phyloP scores from a whole-genome alignment of 2,888 invertebrate species.

The Scaptodrosophila latifasciaeformis region DNA sequence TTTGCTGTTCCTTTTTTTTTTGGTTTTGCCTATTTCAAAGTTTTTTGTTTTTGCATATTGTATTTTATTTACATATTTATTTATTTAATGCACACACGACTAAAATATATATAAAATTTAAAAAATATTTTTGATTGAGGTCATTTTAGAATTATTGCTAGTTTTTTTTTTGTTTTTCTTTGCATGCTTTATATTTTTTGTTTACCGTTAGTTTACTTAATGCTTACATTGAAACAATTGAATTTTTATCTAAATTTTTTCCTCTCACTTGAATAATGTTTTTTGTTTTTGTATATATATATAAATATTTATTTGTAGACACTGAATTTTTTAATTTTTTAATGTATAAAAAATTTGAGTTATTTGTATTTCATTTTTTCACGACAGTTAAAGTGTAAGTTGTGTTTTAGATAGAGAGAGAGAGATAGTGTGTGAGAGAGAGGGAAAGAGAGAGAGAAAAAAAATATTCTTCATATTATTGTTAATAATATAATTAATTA shows the following conservation, averaged over 20 bases:
- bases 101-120: slow-evolving; percentile 66
- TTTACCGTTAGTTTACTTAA: slow-evolving; percentile 11
- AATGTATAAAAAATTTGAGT: slow-evolving; percentile 50
- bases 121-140: slow-evolving; percentile 74
- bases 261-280: no score
- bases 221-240: slow-evolving; percentile 43
- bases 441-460: slow-evolving; percentile 48
- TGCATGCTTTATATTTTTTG: slow-evolving; percentile 11
- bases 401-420: no score
- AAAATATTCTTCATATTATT: no score
- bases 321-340: slow-evolving; percentile 51
- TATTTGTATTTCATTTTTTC: slow-evolving; percentile 9
- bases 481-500: slow-evolving; percentile 32
- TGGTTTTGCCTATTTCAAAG: slow-evolving; percentile 30
- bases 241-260: slow-evolving; percentile 52
- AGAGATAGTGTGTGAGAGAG: slow-evolving; percentile 51
- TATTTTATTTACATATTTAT: slow-evolving; percentile 37
- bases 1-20: slow-evolving; percentile 29
- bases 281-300: slow-evolving; percentile 19
- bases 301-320: slow-evolving; percentile 62
- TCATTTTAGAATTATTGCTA: slow-evolving; percentile 75
- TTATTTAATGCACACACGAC: slow-evolving; percentile 41
- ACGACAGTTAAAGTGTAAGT: slow-evolving; percentile 58
- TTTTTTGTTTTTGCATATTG: slow-evolving; percentile 40
- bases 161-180: slow-evolving; percentile 33